Evolutionary conservation across 2,888 invertebrate genomes (phyloP), one percentile per base, ranked within the genome.

Genomic region (Listrodromus nycthemerus): DNA sequence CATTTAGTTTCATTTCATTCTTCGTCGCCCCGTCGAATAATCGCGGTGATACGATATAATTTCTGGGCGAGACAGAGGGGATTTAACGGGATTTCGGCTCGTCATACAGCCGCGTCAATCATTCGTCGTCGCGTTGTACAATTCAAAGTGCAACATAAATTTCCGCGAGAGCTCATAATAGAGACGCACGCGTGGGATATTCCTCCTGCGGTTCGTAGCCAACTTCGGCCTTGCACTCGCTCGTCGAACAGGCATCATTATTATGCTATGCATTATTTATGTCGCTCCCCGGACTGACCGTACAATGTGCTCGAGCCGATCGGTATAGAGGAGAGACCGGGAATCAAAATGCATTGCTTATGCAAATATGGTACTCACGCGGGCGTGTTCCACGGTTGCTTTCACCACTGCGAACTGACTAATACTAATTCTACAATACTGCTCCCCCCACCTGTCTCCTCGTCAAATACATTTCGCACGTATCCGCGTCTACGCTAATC

Each of bases 291-390:
- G 87, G 41, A 41, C 41, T 84, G 85, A 83, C 83, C 83, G 86
- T 84, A 85, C 90, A 89, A 89, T 90, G 88, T 90, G 87, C 50
- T 45, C 37, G 41, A 63, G 69, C 81, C 66, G 80, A 76, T 83
- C 81, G 79, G 67, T 48, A 74, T 74, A 63, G 75, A 63, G 50
- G 41, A 41, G 41, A 83, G 71, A 88, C 91, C 91, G 16, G 58
- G 58, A 93, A 93, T 93, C 92, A 93, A 93, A 93, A 92, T 93
- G 92, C 92, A 93, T 93, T 92, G 93, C 92, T 92, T 93, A 93
- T 93, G 93, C 91, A 93, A 93, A 93, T 41, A 41, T 93, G 50
- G 63, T 75, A 27, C 58, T 58, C 21, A 61, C 61, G 75, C 45
- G 70, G 48, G 58, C 50, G 63, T 69, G 69, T 78, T 78, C 45